Evolutionary conservation across 2,888 invertebrate species (phyloP), one percentile per base, ranked within the genome.

Genomic region (Acleris literana): DNA sequence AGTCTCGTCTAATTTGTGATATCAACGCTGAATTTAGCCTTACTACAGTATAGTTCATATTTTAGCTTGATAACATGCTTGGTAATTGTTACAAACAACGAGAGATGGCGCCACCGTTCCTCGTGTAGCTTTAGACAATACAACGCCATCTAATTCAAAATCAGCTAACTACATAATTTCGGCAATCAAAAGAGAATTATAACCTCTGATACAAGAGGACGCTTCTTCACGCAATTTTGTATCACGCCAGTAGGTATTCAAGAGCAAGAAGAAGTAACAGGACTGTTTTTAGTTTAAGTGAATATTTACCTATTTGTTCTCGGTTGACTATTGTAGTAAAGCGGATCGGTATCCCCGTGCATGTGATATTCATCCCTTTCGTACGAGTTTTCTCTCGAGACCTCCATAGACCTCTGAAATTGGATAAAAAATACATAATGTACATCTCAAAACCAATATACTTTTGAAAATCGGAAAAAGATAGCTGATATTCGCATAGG

Each of bases 251-350:
- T 39, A 13, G 39, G 13, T 39, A 39, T 13, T 13, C 11, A 39
- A 39, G 39, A 39, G 39, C 13, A 13, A 39, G 9, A 1, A 7
- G 33, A 39, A 39, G 4, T 9, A 9, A 33, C 2, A 33, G 3
- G 9, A 54, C 65, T 56, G 13, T 29, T 11, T 56, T 46, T 25
- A 13, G 33, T n/a, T 44, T 2, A 3, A 16, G 5, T 7, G 5
- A 51, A 43, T 17, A 90, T 87, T 76, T 93, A 94, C 91, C 94
- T 95, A 85, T 94, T 94, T 76, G 94, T 94, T 81, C 95, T 94
- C 64, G 97, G 97, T 85, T 97, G 94, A 87, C 97, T 97, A 90
- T 97, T 97, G 90, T 97, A 98, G 86, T 95, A 97, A 74, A 98
- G 93, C 55, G 96, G 96, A 85, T 96, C 96, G 53, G 88, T 83